These are phyloP conservation scores for Glomeris maerens DNA, from an alignment of 1,140 invertebrate genomes.

Conservation along the genomic window DNA sequence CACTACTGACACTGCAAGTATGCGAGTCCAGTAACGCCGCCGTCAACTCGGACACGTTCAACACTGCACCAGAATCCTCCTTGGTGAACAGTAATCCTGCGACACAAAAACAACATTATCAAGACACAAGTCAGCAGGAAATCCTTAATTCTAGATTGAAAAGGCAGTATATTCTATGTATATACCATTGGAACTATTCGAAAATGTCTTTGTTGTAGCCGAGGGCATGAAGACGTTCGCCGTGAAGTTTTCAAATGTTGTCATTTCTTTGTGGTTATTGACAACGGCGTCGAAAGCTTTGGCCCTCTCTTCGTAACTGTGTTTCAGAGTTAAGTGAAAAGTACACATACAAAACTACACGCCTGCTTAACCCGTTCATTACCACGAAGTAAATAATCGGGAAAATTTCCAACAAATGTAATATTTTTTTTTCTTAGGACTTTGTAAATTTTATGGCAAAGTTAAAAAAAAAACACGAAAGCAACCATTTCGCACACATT, in stretches of 20 bases:
- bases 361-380: not conserved
- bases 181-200: not conserved
- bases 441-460: not conserved
- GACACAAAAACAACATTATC: constrained; percentile 10
- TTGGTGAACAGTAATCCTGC: constrained; percentile 16
- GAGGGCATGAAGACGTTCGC: constrained; percentile 71
- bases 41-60: constrained; percentile 11
- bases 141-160: constrained; percentile 5
- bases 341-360: not conserved
- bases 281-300: constrained; percentile 76
- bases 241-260: constrained; percentile 84
- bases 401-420: not conserved
- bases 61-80: constrained; percentile 2
- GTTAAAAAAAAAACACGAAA: not conserved
- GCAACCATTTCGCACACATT: not conserved
- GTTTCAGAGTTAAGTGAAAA: too few relatives aligned
- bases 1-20: too few relatives aligned
- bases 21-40: too few relatives aligned
- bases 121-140: not conserved
- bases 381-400: not conserved
- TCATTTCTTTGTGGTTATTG: constrained; percentile 67
- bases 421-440: not conserved
- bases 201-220: constrained; percentile 34
- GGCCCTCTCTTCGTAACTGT: constrained; percentile 78
- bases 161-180: constrained; percentile 6